phyloP scores from a whole-genome alignment of 2,797 vertebrate genomes.

The Anguilla obscura region DNA sequence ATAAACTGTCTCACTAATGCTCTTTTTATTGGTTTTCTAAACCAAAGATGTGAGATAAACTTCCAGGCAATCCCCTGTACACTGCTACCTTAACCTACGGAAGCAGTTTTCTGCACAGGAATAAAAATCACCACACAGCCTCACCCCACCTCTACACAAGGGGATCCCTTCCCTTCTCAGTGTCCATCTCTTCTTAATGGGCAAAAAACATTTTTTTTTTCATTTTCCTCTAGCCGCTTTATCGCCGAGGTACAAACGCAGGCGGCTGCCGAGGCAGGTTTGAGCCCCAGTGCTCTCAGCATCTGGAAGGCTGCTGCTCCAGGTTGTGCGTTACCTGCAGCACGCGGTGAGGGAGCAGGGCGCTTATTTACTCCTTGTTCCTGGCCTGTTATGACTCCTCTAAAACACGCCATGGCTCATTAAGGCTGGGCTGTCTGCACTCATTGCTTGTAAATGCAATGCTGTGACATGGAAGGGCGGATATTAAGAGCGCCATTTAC shows the following conservation, averaged over 20 bases:
- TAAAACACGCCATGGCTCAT: constrained; percentile 63
- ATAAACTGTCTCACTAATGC: background rate
- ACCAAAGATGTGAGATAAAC: background rate
- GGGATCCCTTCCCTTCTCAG: no score
- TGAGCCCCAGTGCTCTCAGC: background rate
- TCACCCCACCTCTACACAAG: no score
- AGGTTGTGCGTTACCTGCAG: background rate
- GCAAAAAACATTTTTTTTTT: no score
- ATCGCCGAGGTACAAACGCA: background rate
- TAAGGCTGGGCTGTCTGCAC: constrained; percentile 54
- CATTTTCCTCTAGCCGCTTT: background rate
- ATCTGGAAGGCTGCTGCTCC: background rate
- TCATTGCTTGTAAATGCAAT: background rate
- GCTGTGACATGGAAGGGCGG: constrained; percentile 8
- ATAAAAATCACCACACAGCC: no score
- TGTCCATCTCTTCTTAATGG: no score
- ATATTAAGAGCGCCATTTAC: background rate
- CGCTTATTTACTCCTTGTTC: constrained; percentile 54
- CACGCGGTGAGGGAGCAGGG: background rate
- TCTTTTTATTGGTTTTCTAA: background rate
- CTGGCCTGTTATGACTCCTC: constrained; percentile 61
- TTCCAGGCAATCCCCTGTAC: background rate
- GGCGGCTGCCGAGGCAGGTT: no score
- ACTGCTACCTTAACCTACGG: no score
- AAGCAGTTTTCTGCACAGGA: no score